A percentile compares a stretch with the other conserved stretches of the same genome.
These are phyloP conservation scores for Platyrinchus mystaceus DNA, from an alignment of 2,797 vertebrate genomes.

Conservation along the genomic window DNA sequence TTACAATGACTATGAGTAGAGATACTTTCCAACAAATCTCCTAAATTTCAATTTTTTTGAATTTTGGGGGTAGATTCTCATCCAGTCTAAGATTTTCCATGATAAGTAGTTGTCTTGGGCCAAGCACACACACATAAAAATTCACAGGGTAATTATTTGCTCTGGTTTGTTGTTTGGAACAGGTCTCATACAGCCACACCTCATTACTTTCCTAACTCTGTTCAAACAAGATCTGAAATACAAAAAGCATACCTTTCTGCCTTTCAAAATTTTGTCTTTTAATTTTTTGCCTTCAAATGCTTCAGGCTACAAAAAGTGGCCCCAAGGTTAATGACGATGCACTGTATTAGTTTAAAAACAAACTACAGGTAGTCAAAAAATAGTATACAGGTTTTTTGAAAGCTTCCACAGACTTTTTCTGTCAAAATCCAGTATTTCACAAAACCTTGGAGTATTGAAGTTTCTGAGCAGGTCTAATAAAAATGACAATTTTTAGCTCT, in stretches of 20 bases:
- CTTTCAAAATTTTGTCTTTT: neutral
- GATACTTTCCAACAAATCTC: neutral
- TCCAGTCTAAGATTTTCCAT: neutral
- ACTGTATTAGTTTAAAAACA: neutral
- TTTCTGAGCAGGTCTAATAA: neutral
- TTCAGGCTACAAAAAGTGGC: neutral
- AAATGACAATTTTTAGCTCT: neutral
- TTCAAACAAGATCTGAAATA: neutral
- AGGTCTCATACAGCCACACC: neutral
- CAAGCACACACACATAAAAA: neutral
- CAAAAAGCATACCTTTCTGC: neutral
- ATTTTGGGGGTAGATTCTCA: neutral
- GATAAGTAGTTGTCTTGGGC: neutral
- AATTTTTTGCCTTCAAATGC: neutral
- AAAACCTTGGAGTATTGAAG: neutral
- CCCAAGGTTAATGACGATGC: neutral
- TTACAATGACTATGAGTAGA: neutral
- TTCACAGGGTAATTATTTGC: neutral
- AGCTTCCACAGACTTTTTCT: neutral
- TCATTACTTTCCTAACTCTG: neutral
- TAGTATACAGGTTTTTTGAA: neutral
- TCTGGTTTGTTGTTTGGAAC: neutral
- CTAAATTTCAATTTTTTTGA: neutral
- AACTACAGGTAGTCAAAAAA: neutral
- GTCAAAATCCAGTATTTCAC: neutral